Base-by-base conservation (phyloP, 2,113 vertebrate species). In the Psophia crepitans region DNA sequence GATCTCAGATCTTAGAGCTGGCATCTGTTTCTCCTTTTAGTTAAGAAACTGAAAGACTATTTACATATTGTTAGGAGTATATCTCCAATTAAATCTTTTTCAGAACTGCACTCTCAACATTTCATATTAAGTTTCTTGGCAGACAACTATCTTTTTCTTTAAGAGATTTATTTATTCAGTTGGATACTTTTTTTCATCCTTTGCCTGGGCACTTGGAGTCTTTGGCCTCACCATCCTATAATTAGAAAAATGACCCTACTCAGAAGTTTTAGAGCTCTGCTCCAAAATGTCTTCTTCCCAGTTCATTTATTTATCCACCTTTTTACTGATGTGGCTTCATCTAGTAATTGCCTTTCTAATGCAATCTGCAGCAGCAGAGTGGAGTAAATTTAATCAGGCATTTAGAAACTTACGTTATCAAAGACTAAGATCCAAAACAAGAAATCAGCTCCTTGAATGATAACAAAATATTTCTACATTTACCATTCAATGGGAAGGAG, bases 11-110 rank as follows among this genome's bases (percentile, higher is more conserved):
- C 89, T 88, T 93, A 93, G 89, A 80, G 64, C 78, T 97, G 96
- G 98, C 98, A 98, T 98, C 97, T 98, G 98, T 98, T 98, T 98
- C 97, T 98, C 97, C 96, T 98, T 98, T 98, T 85, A 97, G 96
- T 97, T 95, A 87, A 98, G 98, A 96, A 98, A 98, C 87, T 74
- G 83, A 97, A 97, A 96, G 96, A 97, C 96, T 98, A 98, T 98
- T 98, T 98, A 98, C 98, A 97, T 98, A 98, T 97, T 98, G 97
- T 96, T 97, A 95, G 93, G 94, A 95, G 88, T 96, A 90, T 98
- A 98, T 98, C 98, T 97, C 96, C 98, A 98, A 98, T 98, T 97
- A 98, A 97, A 97, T 98, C 98, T 98, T 97, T 95, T 97, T 97
- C 94, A 90, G 97, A 98, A 88, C 97, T 95, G 93, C 78, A 71